A percentile compares a stretch with the other conserved stretches of the same genome.
Evolutionary conservation across 2,888 invertebrate species (phyloP).

Genomic region (Chloromyia formosa): DNA sequence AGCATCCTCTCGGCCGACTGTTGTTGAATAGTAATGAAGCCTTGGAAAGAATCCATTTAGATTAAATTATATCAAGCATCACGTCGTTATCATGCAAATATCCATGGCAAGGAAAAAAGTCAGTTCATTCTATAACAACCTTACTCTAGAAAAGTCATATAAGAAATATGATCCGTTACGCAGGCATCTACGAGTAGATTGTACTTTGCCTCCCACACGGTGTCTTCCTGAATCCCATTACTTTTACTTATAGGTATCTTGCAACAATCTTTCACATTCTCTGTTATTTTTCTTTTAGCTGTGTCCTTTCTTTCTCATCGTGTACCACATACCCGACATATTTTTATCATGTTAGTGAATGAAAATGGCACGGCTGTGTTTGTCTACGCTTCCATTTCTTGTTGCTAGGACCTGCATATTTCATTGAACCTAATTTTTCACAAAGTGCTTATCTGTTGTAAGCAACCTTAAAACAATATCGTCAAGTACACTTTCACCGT

Average conservation of each 20-base stretch:
- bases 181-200: background rate
- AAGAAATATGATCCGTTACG: background rate
- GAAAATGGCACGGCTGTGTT: background rate
- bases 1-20: background rate
- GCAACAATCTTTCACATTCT: constrained; percentile 10
- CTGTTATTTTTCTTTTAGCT: background rate
- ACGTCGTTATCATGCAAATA: constrained; percentile 10
- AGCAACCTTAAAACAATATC: constrained; percentile 41
- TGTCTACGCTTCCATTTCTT: no score
- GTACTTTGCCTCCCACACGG: background rate
- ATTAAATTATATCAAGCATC: background rate
- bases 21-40: background rate
- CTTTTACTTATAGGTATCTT: constrained; percentile 26
- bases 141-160: background rate
- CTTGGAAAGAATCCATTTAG: background rate
- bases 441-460: constrained; percentile 40
- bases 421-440: constrained; percentile 39
- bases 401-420: constrained; percentile 1
- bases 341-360: background rate
- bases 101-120: background rate
- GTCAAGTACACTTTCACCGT: constrained; percentile 30
- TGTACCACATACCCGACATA: background rate
- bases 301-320: no score
- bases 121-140: background rate
- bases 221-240: constrained; percentile 13